Evolutionary conservation across 2,888 invertebrate species (phyloP), one percentile per base, ranked within the genome.

Genomic region (Yponomeuta evonymella): DNA sequence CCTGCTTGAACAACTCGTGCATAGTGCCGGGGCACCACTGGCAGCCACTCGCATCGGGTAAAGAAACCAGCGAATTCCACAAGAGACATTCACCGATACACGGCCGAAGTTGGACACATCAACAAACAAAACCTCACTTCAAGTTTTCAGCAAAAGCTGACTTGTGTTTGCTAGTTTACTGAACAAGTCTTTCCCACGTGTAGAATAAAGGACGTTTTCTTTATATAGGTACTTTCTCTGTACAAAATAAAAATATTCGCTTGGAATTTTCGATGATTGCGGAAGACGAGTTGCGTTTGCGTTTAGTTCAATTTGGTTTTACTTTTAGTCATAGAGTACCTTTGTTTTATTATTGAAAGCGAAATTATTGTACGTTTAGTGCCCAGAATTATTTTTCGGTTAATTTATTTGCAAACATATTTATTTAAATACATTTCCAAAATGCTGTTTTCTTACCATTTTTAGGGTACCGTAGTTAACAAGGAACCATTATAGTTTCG

Each of bases 1-100:
- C 97, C 93, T 97, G 96, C 82, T 96, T 96, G 84, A 98, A 96
- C 82, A 98, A 93, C 88, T 97, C 97, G 91, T 98, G 97, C 97
- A 98, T 98, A 83, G 90, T 95, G 81, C 71, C 66, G 63, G 68
- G 67, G 71, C 67, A 23, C 70, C 69, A 33, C 29, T 36, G 63
- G 65, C 69, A 69, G 67, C 70, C 72, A 70, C 64, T 72, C 65
- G n/a, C 69, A 70, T 30, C 30, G 62, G 63, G 65, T 64, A 8
- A 51, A 63, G 43, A 48, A 70, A 68, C 70, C 48, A 70, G 62
- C n/a, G 36, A 58, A 70, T 48, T 65, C 65, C 11, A 48, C 65
- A 74, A 75, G 73, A 75, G 74, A 75, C 75, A 76, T 74, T 73
- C 72, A 72, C 75, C 77, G 73, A 75, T 71, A 76, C 30, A 48